phyloP scores from a whole-genome alignment of 2,113 vertebrate species.

The Oriolus oriolus region DNA sequence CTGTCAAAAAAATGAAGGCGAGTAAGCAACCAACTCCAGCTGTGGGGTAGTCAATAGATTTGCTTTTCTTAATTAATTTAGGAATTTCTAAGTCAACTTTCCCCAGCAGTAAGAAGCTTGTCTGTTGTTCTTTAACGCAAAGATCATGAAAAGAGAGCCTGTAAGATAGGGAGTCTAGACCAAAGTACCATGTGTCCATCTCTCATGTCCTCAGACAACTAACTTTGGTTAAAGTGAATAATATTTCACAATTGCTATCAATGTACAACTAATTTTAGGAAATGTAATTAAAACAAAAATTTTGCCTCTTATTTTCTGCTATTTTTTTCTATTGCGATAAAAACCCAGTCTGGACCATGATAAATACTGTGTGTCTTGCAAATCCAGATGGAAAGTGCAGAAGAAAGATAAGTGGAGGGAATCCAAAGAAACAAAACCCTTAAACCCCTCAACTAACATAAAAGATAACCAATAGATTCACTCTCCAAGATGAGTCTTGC shows the following conservation, averaged over 20 bases:
- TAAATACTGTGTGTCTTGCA: background rate
- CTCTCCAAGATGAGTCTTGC: background rate
- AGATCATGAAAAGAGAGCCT: background rate
- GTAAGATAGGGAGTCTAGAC: background rate
- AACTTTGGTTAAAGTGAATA: background rate
- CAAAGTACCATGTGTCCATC: background rate
- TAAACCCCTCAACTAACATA: background rate
- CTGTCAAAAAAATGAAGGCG: conserved; percentile 20
- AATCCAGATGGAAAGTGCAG: background rate
- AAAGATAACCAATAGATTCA: background rate
- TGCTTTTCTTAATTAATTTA: conserved; percentile 46
- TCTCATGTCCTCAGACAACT: background rate
- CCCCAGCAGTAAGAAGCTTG: background rate
- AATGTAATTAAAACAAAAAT: background rate
- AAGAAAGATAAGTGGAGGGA: background rate
- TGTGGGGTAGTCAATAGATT: conserved; percentile 11
- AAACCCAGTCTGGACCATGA: too few species aligned
- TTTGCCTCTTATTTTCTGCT: background rate
- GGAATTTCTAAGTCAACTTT: conserved; percentile 33
- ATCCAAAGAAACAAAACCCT: background rate
- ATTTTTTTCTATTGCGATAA: background rate
- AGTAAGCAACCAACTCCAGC: background rate
- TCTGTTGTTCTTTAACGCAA: background rate
- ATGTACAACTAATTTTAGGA: background rate
- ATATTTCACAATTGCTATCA: background rate